Conservation (phyloP, 2,888 invertebrate genomes). For the Heliconius sara region DNA sequence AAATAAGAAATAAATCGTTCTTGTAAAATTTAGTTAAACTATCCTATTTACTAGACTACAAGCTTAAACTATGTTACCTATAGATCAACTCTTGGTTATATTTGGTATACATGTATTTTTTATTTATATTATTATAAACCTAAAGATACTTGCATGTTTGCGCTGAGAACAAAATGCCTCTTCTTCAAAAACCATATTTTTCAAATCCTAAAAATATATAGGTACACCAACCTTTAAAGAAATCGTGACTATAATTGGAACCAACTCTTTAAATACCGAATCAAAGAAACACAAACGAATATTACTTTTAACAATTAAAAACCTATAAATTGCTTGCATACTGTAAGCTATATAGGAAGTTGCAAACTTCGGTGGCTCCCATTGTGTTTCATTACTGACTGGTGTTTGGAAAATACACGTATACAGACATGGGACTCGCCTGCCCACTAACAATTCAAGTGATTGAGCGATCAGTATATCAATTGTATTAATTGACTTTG, state of each 20-base stretch:
- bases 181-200: neutral
- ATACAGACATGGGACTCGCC: neutral
- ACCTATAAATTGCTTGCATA: too few species aligned
- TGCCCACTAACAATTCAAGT: neutral
- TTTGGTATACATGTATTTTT: slow-evolving; percentile 30
- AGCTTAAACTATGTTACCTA: neutral
- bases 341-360: neutral
- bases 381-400: neutral
- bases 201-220: neutral
- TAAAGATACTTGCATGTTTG: neutral
- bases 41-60: slow-evolving; percentile 6
- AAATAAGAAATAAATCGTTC: neutral
- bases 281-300: neutral
- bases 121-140: neutral
- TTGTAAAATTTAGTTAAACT: neutral
- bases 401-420: neutral
- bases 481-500: neutral
- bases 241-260: neutral
- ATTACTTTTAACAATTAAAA: neutral
- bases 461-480: neutral
- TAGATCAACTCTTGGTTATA: slow-evolving; percentile 24
- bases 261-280: neutral
- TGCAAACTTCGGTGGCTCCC: neutral
- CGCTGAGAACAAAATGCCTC: neutral
- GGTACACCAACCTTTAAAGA: neutral